phyloP scores from a whole-genome alignment of 2,797 vertebrate genomes.

The Bovichtus variegatus region DNA sequence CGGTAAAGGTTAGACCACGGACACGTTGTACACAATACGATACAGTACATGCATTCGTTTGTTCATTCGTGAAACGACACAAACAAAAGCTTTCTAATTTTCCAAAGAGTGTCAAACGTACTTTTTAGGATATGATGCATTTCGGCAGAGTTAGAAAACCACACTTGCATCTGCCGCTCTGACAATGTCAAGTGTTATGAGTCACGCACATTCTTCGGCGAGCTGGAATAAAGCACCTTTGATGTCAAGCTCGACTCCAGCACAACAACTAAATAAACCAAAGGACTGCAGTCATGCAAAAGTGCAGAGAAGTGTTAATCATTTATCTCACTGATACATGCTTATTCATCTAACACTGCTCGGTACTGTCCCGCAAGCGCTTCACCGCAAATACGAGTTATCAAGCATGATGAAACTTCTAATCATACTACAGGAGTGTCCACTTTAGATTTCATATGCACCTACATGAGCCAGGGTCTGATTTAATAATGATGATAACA shows the following conservation, averaged over 20 bases:
- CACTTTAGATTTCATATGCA: not conserved
- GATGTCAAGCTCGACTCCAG: conserved; percentile 34
- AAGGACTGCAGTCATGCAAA: conserved; percentile 46
- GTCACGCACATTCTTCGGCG: conserved; percentile 11
- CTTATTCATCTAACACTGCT: conserved; percentile 13
- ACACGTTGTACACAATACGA: not conserved
- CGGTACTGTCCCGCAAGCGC: conserved; percentile 1
- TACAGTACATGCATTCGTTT: not conserved
- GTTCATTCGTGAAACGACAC: not conserved
- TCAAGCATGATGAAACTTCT: not conserved
- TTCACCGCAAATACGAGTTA: not conserved
- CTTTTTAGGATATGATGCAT: conserved; percentile 6
- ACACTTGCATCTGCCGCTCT: not conserved
- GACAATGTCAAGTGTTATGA: conserved; percentile 6
- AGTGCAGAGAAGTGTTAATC: conserved; percentile 29
- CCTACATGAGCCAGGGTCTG: not conserved
- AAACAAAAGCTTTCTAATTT: not conserved
- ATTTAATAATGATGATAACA: not conserved
- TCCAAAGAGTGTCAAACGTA: not conserved
- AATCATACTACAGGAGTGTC: not conserved
- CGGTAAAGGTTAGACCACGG: conserved; percentile 30
- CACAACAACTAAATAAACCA: conserved; percentile 38
- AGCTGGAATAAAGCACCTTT: conserved; percentile 12
- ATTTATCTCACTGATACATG: conserved; percentile 17
- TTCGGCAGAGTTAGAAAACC: conserved; percentile 30